Base-by-base conservation (phyloP, 2,888 invertebrate species). In the Ptilodon capucinus region DNA sequence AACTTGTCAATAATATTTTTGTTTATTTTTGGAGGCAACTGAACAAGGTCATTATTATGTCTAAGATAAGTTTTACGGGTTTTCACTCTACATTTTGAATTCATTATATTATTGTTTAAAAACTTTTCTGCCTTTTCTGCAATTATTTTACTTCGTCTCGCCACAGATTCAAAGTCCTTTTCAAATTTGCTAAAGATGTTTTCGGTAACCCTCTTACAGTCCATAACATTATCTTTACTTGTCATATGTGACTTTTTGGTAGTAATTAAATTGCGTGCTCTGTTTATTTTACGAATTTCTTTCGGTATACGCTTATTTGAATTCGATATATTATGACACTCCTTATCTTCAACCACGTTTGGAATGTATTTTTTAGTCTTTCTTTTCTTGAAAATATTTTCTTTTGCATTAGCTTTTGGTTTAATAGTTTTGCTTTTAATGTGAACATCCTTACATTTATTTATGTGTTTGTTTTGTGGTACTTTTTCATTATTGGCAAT, bases 101-200 rank as follows among this genome's bases (percentile, higher is more conserved):
- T 13, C 60, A 32, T 64, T 46, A 40, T 46, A 58, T 48, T 71
- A 48, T 25, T 60, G 60, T 43, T 70, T 55, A 50, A 59, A 54
- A 41, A 72, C 11, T 54, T 47, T 64, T 64, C 51, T 13, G 39
- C 42, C 8, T 51, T 41, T 17, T 58, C 46, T 17, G 48, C 51
- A 9, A 60, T 40, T 7, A 48, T 40, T 47, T 40, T 57, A 41
- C 48, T 52, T 40, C 13, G 48, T 43, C 34, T 46, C 16, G 36
- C 46, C 7, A 54, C 36, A 0, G 49, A 50, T 25, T 62, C 50
- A 28, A 28, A 28, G 28, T 28, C n/a, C 4, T 28, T 28, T 28
- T 28, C 28, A 28, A 28, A 28, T 28, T 28, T n/a, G 1, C 3
- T 28, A n/a, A 11, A 28, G n/a, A 28, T 60, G 42, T 68, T 69